These are phyloP conservation scores for Periparus ater DNA, from an alignment of 2,797 vertebrate species.

Conservation along the genomic window DNA sequence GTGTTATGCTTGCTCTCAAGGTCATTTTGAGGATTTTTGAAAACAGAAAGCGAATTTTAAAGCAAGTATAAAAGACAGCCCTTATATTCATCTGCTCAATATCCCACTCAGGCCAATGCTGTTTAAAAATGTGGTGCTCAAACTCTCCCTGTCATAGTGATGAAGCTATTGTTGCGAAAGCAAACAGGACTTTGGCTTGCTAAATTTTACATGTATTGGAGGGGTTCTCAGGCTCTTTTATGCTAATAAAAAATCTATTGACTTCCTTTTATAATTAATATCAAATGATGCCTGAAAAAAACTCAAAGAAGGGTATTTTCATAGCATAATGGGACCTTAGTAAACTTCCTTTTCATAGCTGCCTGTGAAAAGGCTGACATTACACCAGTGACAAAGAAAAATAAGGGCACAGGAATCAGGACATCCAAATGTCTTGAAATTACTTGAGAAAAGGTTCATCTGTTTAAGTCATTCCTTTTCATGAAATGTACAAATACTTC, in stretches of 20 bases:
- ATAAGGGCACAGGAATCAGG: neutral
- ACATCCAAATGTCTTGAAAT: neutral
- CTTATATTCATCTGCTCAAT: neutral
- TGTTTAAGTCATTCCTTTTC: neutral
- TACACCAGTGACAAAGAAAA: neutral
- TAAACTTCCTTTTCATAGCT: neutral
- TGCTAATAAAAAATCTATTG: neutral
- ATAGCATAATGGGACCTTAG: neutral
- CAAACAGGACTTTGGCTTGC: neutral
- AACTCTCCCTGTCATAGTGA: accelerated
- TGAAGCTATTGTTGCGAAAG: neutral
- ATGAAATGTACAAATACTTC: neutral
- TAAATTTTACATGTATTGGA: neutral
- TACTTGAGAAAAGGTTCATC: neutral
- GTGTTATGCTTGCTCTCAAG: neutral
- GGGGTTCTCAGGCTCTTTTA: neutral
- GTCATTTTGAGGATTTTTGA: neutral
- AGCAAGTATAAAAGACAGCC: neutral
- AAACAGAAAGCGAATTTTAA: neutral
- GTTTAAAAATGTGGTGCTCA: neutral
- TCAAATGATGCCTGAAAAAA: neutral
- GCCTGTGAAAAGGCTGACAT: neutral
- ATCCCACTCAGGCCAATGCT: neutral
- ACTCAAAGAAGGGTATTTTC: neutral
- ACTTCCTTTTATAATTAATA: neutral